These are phyloP conservation scores for Palythoa grandiflora DNA, from an alignment of 92 coral and sea anemone species.

Conservation along the genomic window DNA sequence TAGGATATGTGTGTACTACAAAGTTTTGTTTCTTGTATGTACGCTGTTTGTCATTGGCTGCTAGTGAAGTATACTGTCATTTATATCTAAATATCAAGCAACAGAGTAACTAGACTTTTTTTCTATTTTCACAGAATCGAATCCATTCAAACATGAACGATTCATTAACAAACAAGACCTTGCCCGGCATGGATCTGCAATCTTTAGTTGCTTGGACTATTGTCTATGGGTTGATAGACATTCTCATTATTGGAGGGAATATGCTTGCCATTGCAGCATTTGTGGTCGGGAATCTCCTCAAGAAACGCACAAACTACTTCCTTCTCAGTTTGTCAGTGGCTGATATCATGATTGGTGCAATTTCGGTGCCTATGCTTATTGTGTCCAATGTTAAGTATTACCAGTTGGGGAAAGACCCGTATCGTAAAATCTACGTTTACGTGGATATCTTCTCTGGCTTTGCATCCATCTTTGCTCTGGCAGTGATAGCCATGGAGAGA, in stretches of 20 bases:
- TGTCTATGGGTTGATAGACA: slow-evolving; percentile 27
- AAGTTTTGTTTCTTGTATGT: too few species aligned
- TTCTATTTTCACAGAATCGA: slow-evolving; percentile 4
- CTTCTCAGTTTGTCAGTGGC: slow-evolving; percentile 49
- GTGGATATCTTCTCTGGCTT: slow-evolving; percentile 51
- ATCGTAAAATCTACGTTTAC: slow-evolving; percentile 26
- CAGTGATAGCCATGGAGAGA: slow-evolving; percentile 35
- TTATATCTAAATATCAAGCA: background rate
- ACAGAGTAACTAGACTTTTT: background rate
- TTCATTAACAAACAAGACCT: background rate
- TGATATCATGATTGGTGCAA: slow-evolving; percentile 37
- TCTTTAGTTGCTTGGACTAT: slow-evolving; percentile 27
- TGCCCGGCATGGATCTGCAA: slow-evolving; percentile 19
- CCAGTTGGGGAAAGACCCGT: slow-evolving; percentile 15
- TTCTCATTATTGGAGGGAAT: slow-evolving; percentile 23
- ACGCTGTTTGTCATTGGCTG: background rate
- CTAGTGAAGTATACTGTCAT: background rate
- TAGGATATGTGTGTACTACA: too few species aligned
- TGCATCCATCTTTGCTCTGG: slow-evolving; percentile 42
- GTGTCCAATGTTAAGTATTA: slow-evolving; percentile 11
- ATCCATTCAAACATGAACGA: slow-evolving; percentile 17
- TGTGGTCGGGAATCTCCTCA: slow-evolving; percentile 35
- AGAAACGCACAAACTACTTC: slow-evolving; percentile 47
- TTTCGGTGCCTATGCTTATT: slow-evolving; percentile 41
- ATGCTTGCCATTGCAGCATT: slow-evolving; percentile 34